These are phyloP conservation scores for Decapterus maruadsi DNA, from an alignment of 2,797 vertebrate genomes.

Conservation along the genomic window DNA sequence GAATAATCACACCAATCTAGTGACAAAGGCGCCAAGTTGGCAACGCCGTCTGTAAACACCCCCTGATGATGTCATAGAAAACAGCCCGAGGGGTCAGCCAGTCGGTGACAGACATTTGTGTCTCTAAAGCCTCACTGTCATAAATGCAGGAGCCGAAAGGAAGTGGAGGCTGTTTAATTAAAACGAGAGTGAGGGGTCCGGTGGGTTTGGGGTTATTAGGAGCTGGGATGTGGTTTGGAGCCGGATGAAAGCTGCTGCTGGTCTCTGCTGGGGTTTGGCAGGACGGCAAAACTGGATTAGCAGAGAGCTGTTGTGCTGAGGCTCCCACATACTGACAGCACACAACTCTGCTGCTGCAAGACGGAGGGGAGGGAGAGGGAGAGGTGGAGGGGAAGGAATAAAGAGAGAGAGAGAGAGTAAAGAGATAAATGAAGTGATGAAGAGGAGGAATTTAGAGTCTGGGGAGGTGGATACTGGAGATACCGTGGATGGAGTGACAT, in stretches of 20 bases:
- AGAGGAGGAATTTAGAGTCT: background rate
- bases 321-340: constrained; percentile 6
- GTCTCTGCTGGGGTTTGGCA: constrained; percentile 11
- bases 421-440: background rate
- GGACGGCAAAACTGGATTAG: constrained; percentile 17
- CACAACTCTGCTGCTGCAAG: background rate
- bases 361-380: background rate
- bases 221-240: constrained; percentile 34
- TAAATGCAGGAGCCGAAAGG: background rate
- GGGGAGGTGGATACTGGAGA: background rate
- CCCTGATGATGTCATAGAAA: too few relatives aligned
- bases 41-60: too few relatives aligned
- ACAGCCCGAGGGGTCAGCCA: too few relatives aligned
- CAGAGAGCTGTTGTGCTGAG: constrained; percentile 9
- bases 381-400: background rate
- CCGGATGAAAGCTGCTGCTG: constrained; percentile 36
- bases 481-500: background rate
- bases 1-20: too few relatives aligned
- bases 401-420: background rate
- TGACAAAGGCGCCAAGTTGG: too few relatives aligned
- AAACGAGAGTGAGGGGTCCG: constrained; percentile 21
- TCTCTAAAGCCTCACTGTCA: too few relatives aligned
- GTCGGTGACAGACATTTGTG: too few relatives aligned
- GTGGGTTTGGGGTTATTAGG: constrained; percentile 24
- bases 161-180: background rate